phyloP scores from a whole-genome alignment of 2,797 vertebrate species.

The Paedocypris micromegethes region DNA sequence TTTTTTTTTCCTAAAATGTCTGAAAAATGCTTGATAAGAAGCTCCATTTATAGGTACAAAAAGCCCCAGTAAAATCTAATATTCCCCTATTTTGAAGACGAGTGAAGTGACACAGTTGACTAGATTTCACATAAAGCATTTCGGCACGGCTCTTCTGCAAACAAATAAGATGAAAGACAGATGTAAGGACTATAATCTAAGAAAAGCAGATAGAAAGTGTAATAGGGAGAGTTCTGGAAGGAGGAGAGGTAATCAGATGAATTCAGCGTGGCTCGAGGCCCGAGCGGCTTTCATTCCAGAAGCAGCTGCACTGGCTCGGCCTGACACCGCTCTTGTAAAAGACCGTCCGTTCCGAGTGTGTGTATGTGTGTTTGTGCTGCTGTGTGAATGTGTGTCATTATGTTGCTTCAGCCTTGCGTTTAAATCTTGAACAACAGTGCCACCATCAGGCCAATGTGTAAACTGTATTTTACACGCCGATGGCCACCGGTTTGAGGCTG shows the following conservation, averaged over 20 bases:
- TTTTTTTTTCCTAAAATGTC: too few relatives aligned
- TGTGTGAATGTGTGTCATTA: conserved; percentile 10
- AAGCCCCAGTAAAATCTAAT: too few relatives aligned
- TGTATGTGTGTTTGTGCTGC: not conserved
- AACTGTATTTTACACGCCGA: too few relatives aligned
- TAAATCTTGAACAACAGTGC: conserved; percentile 30
- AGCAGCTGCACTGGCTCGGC: conserved; percentile 34
- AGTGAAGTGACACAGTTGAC: too few relatives aligned
- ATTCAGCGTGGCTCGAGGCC: conserved; percentile 39
- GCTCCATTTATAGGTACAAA: too few relatives aligned
- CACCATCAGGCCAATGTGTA: conserved; percentile 14
- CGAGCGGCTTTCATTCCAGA: conserved; percentile 40
- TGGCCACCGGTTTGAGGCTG: too few relatives aligned
- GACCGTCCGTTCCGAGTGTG: conserved; percentile 19
- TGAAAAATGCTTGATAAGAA: too few relatives aligned
- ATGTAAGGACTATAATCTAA: conserved; percentile 23
- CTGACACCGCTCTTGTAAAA: conserved; percentile 36
- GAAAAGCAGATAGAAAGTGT: conserved; percentile 20
- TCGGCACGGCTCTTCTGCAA: conserved; percentile 2
- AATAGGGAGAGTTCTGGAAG: conserved; percentile 25
- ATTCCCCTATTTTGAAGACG: too few relatives aligned
- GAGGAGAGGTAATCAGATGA: conserved; percentile 43
- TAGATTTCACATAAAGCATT: too few relatives aligned
- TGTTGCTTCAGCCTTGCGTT: not conserved
- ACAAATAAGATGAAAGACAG: conserved; percentile 1